Conservation (phyloP, 2,113 vertebrate species). For the Gopherus evgoodei region DNA sequence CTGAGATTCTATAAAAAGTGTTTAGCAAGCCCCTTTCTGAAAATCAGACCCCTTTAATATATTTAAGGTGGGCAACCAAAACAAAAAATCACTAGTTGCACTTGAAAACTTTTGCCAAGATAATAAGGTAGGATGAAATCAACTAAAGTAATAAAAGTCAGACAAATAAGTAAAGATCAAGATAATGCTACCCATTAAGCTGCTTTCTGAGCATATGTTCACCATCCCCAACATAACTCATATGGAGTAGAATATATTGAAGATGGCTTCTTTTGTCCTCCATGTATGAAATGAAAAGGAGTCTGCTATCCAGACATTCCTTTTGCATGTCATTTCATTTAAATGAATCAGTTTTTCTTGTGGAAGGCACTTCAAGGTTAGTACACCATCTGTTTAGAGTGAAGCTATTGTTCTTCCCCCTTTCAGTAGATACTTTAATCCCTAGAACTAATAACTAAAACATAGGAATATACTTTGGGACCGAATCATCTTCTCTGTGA, state of each 20-base stretch:
- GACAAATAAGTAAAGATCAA: background rate
- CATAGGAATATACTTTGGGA: background rate
- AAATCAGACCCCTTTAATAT: background rate
- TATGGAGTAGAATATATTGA: background rate
- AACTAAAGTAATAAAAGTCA: background rate
- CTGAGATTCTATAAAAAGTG: background rate
- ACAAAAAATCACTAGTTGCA: background rate
- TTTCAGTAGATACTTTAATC: background rate
- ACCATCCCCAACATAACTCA: background rate
- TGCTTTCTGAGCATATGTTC: background rate
- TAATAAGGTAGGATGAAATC: background rate
- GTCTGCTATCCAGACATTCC: background rate
- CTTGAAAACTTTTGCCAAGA: background rate
- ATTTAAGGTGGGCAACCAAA: background rate
- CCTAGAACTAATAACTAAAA: background rate
- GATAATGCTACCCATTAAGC: background rate
- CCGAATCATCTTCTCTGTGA: background rate
- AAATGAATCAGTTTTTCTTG: background rate
- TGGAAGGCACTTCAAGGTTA: background rate
- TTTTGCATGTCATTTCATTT: background rate
- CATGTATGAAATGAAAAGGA: background rate
- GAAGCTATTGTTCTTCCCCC: background rate
- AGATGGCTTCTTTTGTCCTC: background rate
- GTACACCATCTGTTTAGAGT: background rate
- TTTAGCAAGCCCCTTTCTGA: background rate